phyloP scores from a whole-genome alignment of 2,888 invertebrate genomes.

The Pegoplata infirma region DNA sequence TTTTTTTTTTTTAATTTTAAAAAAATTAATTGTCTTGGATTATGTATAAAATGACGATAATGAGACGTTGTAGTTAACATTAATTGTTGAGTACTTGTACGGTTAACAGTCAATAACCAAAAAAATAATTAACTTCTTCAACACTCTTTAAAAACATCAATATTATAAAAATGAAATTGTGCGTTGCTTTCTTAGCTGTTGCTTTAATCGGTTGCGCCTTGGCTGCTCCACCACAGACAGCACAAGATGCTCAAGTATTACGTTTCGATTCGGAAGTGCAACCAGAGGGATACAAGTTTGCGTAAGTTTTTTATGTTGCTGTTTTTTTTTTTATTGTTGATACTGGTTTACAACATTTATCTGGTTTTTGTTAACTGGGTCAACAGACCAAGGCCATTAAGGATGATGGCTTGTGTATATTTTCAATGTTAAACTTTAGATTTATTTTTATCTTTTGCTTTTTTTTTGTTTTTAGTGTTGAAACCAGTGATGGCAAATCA shows the following conservation, averaged over 20 bases:
- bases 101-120: constrained; percentile 46
- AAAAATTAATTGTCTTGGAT: constrained; percentile 40
- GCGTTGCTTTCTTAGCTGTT: constrained; percentile 68
- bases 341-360: constrained; percentile 16
- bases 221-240: constrained; percentile 71
- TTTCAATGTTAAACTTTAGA: constrained; percentile 44
- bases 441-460: constrained; percentile 8
- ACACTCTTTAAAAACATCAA: constrained; percentile 20
- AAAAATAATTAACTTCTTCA: constrained; percentile 9
- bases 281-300: constrained; percentile 75
- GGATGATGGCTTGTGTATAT: constrained; percentile 21
- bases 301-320: constrained; percentile 67
- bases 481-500: constrained; percentile 83
- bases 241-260: constrained; percentile 81
- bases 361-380: constrained; percentile 54
- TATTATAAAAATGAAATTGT: constrained; percentile 68
- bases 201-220: constrained; percentile 69
- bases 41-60: constrained; percentile 67
- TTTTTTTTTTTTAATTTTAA: neutral
- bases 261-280: constrained; percentile 81
- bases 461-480: constrained; percentile 78
- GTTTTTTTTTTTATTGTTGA: neutral
- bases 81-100: constrained; percentile 67
- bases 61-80: constrained; percentile 68
- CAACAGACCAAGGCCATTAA: constrained; percentile 60